Evolutionary conservation across 1,140 invertebrate species (phyloP), one percentile per base, ranked within the genome.

Genomic region (Mylabris phalerata): DNA sequence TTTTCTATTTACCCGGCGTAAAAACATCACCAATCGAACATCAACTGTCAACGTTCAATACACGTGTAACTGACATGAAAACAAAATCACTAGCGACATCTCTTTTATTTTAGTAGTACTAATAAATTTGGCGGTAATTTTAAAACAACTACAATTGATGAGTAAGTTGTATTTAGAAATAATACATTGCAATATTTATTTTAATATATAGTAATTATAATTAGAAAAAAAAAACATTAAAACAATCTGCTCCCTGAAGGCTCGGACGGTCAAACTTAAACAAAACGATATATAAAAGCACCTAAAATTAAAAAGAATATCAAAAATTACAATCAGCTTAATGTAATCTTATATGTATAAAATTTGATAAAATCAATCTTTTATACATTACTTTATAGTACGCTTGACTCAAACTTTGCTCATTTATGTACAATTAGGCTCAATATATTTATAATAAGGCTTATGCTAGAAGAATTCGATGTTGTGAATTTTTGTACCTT

Each of bases 241-340:
- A 59, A 57, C 43, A 46, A 32, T 32, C 26, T 54, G 42, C 42
- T 66, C 64, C 64, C 64, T 66, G 64, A 66, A 66, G 61, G 61
- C 61, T 62, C 59, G 64, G 64, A 66, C 64, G 64, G 63, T 54
- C 60, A 59, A 51, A 59, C 49, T 42, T 47, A 32, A 32, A 32
- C 42, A 43, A 9, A 44, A 52, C 50, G 43, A 52, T 19, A 51
- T 41, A 19, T 24, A 51, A 52, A 25, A 52, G 42, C 42, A 52
- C n/a, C 41, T 40, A 50, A 50, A 41, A 41, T 41, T 40, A 50
- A 50, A 11, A 10, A 26, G 32, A 5, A 27, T 6, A 26, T 41
- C 4, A 19, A n/a, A 50, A 13, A 3, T n/a, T 40, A 50, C 40
- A 7, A 50, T 5, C 11, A 50, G 38, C 38, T 26, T 13, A 32